phyloP scores from a whole-genome alignment of 1,140 invertebrate species.

The Zaprionus taronus region DNA sequence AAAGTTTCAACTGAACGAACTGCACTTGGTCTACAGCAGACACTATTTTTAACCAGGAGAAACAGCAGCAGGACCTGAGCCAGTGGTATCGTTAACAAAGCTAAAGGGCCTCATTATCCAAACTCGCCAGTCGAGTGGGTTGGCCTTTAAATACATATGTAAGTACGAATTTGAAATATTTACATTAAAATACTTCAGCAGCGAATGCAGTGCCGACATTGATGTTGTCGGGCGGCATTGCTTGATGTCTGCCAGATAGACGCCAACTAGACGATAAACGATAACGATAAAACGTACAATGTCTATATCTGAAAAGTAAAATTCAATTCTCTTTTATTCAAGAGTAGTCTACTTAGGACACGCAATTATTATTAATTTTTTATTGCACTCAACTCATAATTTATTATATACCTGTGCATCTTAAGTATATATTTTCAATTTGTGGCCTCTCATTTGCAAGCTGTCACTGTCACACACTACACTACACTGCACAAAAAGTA shows the following conservation, averaged over 20 bases:
- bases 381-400: background rate
- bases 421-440: constrained; percentile 18
- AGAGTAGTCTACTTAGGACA: background rate
- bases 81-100: constrained; percentile 57
- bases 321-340: background rate
- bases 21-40: constrained; percentile 13
- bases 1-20: constrained; percentile 22
- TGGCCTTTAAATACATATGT: constrained; percentile 21
- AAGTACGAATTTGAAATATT: constrained; percentile 68
- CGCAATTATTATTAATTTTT: constrained; percentile 1
- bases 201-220: constrained; percentile 26
- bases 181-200: constrained; percentile 72
- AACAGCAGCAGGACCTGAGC: constrained; percentile 16
- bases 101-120: constrained; percentile 67
- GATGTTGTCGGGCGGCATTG: constrained; percentile 12
- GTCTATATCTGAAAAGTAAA: background rate
- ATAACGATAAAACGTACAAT: background rate
- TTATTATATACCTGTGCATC: background rate
- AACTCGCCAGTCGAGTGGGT: constrained; percentile 10
- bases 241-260: constrained; percentile 12
- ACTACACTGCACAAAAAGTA: constrained; percentile 21
- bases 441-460: constrained; percentile 9
- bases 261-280: background rate
- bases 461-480: background rate
- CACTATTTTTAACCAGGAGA: constrained; percentile 71